These are phyloP conservation scores for Apodemus sylvaticus DNA, from an alignment of 2,113 vertebrate genomes.

Conservation along the genomic window DNA sequence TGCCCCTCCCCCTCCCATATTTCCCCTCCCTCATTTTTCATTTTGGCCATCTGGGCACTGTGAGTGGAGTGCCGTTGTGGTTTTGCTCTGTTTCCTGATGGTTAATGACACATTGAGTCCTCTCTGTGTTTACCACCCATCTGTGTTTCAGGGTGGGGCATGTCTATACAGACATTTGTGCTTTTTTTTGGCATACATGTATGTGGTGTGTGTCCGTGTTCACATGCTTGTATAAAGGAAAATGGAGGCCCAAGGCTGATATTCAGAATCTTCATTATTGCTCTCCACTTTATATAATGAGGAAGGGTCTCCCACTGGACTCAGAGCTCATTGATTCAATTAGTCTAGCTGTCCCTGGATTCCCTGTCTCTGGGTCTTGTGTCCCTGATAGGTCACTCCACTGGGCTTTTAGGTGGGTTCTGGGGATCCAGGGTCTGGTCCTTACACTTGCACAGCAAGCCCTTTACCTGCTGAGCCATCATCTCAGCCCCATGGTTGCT, in stretches of 20 bases:
- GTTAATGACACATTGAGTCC: not conserved
- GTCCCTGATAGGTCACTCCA: not conserved
- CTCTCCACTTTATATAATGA: not conserved
- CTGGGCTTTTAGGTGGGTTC: not conserved
- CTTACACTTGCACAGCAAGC: not conserved
- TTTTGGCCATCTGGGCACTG: not conserved
- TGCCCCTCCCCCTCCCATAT: not conserved
- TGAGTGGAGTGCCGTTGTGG: not conserved
- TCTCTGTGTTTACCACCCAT: not conserved
- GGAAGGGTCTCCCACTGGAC: not conserved
- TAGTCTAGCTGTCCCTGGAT: not conserved
- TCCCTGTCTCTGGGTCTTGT: not conserved
- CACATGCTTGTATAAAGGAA: not conserved
- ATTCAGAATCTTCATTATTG: not conserved
- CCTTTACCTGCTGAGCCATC: not conserved
- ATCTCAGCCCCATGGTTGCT: not conserved
- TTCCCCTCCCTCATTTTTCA: not conserved
- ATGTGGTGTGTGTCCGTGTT: not conserved
- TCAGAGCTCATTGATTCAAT: not conserved
- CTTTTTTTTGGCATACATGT: not conserved
- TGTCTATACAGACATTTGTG: not conserved
- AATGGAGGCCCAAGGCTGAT: not conserved
- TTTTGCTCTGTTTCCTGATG: slow-evolving; percentile 20
- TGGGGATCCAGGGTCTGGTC: no score
- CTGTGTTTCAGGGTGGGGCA: not conserved